These are phyloP conservation scores for Bellardia pandia DNA, from an alignment of 2,888 invertebrate genomes.

Conservation along the genomic window DNA sequence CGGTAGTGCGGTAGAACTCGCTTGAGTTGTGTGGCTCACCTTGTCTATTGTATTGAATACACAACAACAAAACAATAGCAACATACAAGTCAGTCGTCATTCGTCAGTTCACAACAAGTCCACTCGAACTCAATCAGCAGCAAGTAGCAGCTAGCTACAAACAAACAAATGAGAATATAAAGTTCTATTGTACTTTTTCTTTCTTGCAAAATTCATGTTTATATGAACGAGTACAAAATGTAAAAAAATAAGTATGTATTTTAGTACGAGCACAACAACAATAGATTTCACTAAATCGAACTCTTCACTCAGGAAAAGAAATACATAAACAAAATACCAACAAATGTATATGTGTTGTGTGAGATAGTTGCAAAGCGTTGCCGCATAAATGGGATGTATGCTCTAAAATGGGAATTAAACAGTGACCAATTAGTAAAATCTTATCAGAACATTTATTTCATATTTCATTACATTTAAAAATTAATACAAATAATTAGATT, in stretches of 20 bases:
- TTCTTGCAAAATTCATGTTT: conserved; percentile 18
- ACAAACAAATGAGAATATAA: neutral
- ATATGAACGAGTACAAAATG: conserved; percentile 33
- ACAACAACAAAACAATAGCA: conserved; percentile 48
- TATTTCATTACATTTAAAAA: no score
- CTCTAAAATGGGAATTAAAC: neutral
- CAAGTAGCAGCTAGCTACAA: neutral
- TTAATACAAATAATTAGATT: no score
- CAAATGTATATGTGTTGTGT: neutral
- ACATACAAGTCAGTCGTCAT: conserved; percentile 1
- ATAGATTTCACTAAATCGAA: neutral
- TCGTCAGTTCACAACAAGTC: conserved; percentile 65
- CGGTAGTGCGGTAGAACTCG: conserved; percentile 77
- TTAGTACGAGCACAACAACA: neutral
- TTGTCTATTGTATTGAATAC: conserved; percentile 44
- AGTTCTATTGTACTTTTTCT: conserved; percentile 49
- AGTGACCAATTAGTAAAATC: no score
- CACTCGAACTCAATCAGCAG: conserved; percentile 61
- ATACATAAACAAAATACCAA: neutral
- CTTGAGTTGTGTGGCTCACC: conserved; percentile 67
- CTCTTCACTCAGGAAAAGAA: conserved; percentile 37
- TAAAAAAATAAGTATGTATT: neutral
- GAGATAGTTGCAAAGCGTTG: neutral
- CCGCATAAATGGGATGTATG: neutral
- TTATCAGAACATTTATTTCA: no score